Evolutionary conservation across 2,888 invertebrate species (phyloP).

Genomic region (Drosophila atripex): DNA sequence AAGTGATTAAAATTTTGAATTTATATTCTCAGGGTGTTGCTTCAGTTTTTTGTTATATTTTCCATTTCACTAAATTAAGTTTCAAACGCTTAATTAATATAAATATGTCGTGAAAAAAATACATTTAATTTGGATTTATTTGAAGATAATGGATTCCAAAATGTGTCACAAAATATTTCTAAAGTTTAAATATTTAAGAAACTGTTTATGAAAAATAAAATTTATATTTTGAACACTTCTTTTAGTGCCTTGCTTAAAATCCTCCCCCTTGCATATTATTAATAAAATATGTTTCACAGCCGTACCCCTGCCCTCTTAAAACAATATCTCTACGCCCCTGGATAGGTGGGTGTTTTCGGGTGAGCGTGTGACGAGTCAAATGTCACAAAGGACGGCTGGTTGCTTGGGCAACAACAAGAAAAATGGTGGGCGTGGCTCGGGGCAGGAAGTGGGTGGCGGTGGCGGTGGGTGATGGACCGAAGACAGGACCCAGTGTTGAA

Average conservation of each 20-base stretch:
- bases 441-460: not conserved
- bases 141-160: no score
- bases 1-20: no score
- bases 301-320: not conserved
- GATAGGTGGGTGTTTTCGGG: slow-evolving; percentile 3
- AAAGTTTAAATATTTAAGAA: no score
- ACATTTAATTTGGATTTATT: no score
- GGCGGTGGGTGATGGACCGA: not conserved
- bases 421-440: slow-evolving; percentile 10
- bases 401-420: slow-evolving; percentile 62
- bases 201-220: no score
- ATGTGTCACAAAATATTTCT: no score
- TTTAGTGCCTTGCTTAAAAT: not conserved
- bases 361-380: slow-evolving; percentile 56
- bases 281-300: not conserved
- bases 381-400: slow-evolving; percentile 65
- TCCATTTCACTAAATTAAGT: no score
- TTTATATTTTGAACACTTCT: no score
- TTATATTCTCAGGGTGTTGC: no score
- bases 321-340: slow-evolving; percentile 2
- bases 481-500: slow-evolving; percentile 30
- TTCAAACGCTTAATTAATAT: no score
- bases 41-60: no score
- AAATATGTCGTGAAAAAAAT: no score
- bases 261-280: not conserved